Conservation (phyloP, 1,140 invertebrate species). For the Lepeophtheirus salmonis region DNA sequence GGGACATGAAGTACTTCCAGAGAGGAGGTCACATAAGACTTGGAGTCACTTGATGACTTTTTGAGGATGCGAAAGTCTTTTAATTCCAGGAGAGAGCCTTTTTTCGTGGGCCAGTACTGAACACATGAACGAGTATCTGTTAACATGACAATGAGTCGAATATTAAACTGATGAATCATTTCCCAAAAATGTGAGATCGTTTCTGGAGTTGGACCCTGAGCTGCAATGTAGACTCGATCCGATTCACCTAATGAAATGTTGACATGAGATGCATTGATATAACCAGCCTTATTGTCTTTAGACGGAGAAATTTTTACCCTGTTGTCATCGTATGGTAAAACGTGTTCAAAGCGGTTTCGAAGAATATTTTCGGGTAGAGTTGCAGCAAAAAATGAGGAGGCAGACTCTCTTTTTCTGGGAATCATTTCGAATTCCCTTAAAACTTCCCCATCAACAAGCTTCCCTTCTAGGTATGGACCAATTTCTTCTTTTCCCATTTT, state of each 20-base stretch:
- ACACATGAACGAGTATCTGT: constrained; percentile 30
- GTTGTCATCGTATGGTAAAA: constrained; percentile 73
- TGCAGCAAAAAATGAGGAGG: constrained; percentile 39
- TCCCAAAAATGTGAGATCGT: constrained; percentile 54
- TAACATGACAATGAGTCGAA: constrained; percentile 53
- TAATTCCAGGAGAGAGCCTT: constrained; percentile 22
- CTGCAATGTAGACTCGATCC: constrained; percentile 62
- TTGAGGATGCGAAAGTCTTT: constrained; percentile 24
- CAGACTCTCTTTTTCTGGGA: constrained; percentile 48
- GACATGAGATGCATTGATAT: constrained; percentile 74
- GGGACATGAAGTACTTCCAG: constrained; percentile 26
- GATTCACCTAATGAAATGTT: constrained; percentile 49
- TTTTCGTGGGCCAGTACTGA: constrained; percentile 23
- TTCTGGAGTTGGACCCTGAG: constrained; percentile 45
- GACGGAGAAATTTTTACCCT: constrained; percentile 46
- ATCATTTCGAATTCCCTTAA: constrained; percentile 72
- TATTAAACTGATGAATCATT: constrained; percentile 64
- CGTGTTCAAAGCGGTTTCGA: constrained; percentile 42
- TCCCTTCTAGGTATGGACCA: constrained; percentile 42
- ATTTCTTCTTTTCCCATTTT: constrained; percentile 17
- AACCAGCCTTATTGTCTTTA: constrained; percentile 58
- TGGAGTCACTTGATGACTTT: constrained; percentile 29
- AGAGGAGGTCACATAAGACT: constrained; percentile 30
- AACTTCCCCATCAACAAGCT: constrained; percentile 55
- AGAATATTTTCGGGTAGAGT: constrained; percentile 40